phyloP scores from a whole-genome alignment of 2,797 vertebrate species.

The Botia kubotai region DNA sequence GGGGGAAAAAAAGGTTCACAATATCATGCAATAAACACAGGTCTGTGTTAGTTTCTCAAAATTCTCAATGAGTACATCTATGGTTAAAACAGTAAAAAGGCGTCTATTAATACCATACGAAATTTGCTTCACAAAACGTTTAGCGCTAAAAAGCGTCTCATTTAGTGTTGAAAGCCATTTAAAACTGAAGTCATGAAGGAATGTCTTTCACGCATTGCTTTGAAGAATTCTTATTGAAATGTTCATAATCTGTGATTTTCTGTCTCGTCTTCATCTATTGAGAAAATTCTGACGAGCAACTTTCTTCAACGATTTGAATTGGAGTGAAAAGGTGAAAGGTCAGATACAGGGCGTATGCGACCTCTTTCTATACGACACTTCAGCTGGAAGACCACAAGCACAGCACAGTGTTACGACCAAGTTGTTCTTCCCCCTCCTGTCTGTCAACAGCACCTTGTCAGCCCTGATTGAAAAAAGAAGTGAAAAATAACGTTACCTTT shows the following conservation, averaged over 20 bases:
- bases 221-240: slow-evolving; percentile 48
- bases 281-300: not conserved
- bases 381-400: slow-evolving; percentile 51
- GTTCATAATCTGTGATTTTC: slow-evolving; percentile 50
- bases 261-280: slow-evolving; percentile 24
- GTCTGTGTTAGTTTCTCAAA: slow-evolving; percentile 8
- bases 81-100: slow-evolving; percentile 29
- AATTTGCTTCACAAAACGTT: slow-evolving; percentile 29
- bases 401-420: slow-evolving; percentile 37
- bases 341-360: slow-evolving; percentile 36
- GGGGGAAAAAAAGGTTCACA: slow-evolving; percentile 10
- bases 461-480: slow-evolving; percentile 20
- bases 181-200: slow-evolving; percentile 48
- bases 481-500: not conserved
- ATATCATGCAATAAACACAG: slow-evolving; percentile 23
- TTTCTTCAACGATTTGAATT: slow-evolving; percentile 33
- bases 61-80: not conserved
- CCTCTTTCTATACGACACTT: slow-evolving; percentile 27
- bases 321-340: slow-evolving; percentile 47
- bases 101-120: slow-evolving; percentile 10
- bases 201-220: slow-evolving; percentile 52
- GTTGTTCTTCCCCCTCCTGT: slow-evolving; percentile 22
- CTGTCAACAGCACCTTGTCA: slow-evolving; percentile 23
- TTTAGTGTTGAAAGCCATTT: slow-evolving; percentile 41
- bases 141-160: slow-evolving; percentile 13